phyloP scores from a whole-genome alignment of 2,888 invertebrate genomes.

The Leptopilina myrica region DNA sequence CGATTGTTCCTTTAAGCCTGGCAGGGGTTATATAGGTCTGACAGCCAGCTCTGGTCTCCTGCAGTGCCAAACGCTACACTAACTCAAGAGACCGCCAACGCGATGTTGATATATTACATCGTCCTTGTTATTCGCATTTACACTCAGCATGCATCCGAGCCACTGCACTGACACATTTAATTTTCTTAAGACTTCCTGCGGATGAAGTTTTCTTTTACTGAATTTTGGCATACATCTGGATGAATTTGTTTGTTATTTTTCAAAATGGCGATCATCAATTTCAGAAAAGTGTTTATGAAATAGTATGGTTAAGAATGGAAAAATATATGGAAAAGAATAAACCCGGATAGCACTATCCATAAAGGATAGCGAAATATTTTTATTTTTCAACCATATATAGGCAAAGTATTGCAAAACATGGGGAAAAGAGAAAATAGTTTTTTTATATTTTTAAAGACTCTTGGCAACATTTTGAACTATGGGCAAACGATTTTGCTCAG shows the following conservation, averaged over 20 bases:
- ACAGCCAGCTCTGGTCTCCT: constrained; percentile 48
- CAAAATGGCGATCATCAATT: too few relatives aligned
- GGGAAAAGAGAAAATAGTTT: too few relatives aligned
- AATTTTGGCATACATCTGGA: neutral
- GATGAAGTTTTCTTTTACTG: constrained; percentile 33
- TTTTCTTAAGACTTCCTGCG: constrained; percentile 47
- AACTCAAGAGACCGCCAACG: constrained; percentile 51
- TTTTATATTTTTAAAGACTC: too few relatives aligned
- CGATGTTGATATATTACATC: constrained; percentile 56
- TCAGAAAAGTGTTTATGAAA: too few relatives aligned
- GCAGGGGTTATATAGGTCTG: constrained; percentile 33
- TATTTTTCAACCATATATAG: too few relatives aligned
- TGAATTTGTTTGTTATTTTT: neutral
- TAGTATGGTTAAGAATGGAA: too few relatives aligned
- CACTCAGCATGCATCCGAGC: constrained; percentile 56
- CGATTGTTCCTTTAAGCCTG: constrained; percentile 34
- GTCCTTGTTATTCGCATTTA: constrained; percentile 55
- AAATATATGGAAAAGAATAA: too few relatives aligned
- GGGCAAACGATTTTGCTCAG: too few relatives aligned
- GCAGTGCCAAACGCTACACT: constrained; percentile 36
- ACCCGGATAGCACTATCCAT: too few relatives aligned
- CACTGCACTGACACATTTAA: constrained; percentile 56
- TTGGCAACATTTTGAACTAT: too few relatives aligned
- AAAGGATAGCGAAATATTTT: too few relatives aligned
- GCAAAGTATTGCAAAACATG: too few relatives aligned